phyloP scores from a whole-genome alignment of 2,113 vertebrate genomes.

The Poeciliopsis turrubarensis region DNA sequence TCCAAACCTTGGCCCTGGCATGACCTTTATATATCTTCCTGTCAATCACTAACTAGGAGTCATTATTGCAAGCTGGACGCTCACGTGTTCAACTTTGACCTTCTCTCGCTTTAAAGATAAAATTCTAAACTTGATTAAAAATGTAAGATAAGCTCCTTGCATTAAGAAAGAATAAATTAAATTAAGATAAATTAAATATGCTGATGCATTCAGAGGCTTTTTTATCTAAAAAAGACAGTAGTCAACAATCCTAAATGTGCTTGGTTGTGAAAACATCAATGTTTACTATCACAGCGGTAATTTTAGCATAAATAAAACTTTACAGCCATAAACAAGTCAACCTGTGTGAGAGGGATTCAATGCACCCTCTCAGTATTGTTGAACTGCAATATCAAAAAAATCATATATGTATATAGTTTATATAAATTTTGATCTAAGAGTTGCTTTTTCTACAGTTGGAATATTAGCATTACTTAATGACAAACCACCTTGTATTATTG shows the following conservation, averaged over 20 bases:
- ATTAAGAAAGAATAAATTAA: background rate
- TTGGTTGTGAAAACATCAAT: background rate
- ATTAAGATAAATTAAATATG: background rate
- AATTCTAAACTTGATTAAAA: background rate
- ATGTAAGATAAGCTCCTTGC: background rate
- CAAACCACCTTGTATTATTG: too few species aligned
- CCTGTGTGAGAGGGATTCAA: background rate
- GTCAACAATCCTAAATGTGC: background rate
- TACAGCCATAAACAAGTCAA: background rate
- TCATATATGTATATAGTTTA: too few species aligned
- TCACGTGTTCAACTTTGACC: conserved; percentile 5
- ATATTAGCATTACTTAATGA: too few species aligned
- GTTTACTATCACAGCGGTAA: background rate
- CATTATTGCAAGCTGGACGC: background rate
- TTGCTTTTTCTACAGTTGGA: too few species aligned
- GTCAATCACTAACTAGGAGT: conserved; percentile 51
- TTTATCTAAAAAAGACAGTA: background rate
- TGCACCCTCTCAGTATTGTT: too few species aligned
- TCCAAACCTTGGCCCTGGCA: conserved; percentile 44
- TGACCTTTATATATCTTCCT: conserved; percentile 10
- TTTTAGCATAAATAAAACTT: background rate
- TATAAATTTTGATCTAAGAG: too few species aligned
- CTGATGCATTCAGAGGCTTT: background rate
- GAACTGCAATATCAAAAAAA: too few species aligned
- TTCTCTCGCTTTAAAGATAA: background rate